Base-by-base conservation (phyloP, 2,888 invertebrate species). In the Acanthoscelides obtectus region DNA sequence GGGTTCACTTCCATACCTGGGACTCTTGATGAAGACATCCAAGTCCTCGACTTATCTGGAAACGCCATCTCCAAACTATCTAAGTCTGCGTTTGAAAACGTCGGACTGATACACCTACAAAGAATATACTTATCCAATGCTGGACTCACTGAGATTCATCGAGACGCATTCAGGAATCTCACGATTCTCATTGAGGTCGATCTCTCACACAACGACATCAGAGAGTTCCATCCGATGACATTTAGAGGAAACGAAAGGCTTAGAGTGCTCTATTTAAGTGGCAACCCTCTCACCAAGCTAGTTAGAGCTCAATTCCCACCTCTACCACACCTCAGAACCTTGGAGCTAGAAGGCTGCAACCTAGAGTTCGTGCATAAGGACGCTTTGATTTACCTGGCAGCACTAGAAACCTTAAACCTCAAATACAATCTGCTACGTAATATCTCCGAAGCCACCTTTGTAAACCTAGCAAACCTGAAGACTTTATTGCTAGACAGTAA, bases 171-270 rank as follows among this genome's bases (percentile, higher is more conserved):
- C 85, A 88, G 91, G 80, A 94, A 95, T 82, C 88, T 96, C 80
- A 92, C 91, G 75, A 96, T 96, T 77, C 87, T 96, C 67, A 90
- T 96, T 22, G 96, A 96, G 87, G 91, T 96, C 73, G 95, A 96
- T 86, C 87, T 96, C 80, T 93, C 93, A 69, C 92, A 94, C 82
- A 96, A 96, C 87, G 89, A 91, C 80, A 89, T 96, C 73, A 89
- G 89, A 72, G 88, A 87, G 81, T 84, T 96, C 70, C 92, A 95
- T 76, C 91, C 91, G 76, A 91, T 92, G 75, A 95, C 95, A 68
- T 96, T 96, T 82, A 88, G 90, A 83, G 95, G 95, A 76, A 95
- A 95, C 87, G 94, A 94, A 84, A 88, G 95, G 76, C 87, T 96
- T 77, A 88, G 93, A 73, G 89, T 93, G 74, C 88, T 96, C 69